Evolutionary conservation across 1,140 invertebrate species (phyloP), one percentile per base, ranked within the genome.

Genomic region (Bombus confusus): DNA sequence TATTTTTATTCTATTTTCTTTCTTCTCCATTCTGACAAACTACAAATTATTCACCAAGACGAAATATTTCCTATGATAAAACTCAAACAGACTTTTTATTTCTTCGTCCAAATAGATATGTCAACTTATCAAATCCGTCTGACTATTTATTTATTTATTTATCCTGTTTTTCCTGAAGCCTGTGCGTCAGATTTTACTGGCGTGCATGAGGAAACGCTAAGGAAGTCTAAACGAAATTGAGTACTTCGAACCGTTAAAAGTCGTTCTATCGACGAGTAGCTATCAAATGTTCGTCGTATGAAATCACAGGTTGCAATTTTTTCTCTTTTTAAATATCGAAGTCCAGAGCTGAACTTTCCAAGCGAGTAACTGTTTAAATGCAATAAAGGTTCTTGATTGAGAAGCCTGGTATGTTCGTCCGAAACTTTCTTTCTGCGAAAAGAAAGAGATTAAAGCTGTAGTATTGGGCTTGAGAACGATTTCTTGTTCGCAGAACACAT

Each of bases 301-400:
- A 75, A 57, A 43, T 82, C 31, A 12, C n/a, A 34, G 18, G 18
- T 74, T n/a, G 59, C 31, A 5, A 25, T 3, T n/a, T 74, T 64
- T 64, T 18, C 22, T 28, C 8, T 31, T 52, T 76, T 66, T 31
- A 66, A 76, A 62, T 47, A 22, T 9, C 31, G 28, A 57, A 83
- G 22, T 34, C 6, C 34, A 18, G n/a, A 52, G 41, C 57, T 41
- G 66, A 69, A n/a, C 25, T 77, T 66, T 41, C 25, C 72, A 0
- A 39, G 62, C 62, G 43, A 66, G 34, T 25, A 68, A 43, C 62
- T 68, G 43, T n/a, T 83, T 12, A 52, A 77, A 77, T n/a, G 74
- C 28, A 69, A 77, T 69, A 83, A 77, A 76, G 13, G 62, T 41
- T 69, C 34, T 31, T 43, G 8, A 47, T 57, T n/a, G 80, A 66